Percentiles rank a stretch among this genome's conserved stretches.
Evolutionary conservation across 2,797 vertebrate species (phyloP).

Genomic region (Lagodon rhomboides): DNA sequence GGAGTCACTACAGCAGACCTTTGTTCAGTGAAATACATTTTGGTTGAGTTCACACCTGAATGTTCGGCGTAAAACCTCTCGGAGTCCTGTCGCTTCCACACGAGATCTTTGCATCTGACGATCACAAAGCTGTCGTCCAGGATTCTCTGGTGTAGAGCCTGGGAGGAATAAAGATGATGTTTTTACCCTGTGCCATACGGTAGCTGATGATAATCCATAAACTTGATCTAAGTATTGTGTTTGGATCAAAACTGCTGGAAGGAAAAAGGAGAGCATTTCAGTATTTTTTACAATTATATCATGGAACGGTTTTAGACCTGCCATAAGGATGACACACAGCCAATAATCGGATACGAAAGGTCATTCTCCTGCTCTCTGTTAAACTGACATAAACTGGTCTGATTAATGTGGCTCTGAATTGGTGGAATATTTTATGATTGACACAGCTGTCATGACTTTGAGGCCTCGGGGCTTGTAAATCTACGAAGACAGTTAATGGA

Average conservation of each 20-base stretch:
- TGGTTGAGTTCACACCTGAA: conserved; percentile 81
- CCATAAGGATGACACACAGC: background rate
- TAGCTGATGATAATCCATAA: background rate
- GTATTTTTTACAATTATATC: background rate
- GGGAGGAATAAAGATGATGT: background rate
- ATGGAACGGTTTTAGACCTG: background rate
- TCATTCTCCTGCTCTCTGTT: background rate
- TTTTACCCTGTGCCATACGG: background rate
- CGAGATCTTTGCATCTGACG: conserved; percentile 87
- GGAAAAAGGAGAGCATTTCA: background rate
- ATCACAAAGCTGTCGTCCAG: conserved; percentile 90
- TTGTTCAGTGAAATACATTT: background rate
- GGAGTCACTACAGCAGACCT: background rate
- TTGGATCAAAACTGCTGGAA: background rate
- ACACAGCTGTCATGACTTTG: conserved; percentile 35
- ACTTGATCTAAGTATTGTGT: background rate
- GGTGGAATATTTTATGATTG: conserved; percentile 36
- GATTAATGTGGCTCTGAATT: background rate
- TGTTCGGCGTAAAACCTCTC: conserved; percentile 93
- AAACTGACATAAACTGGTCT: background rate
- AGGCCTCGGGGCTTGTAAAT: conserved; percentile 13
- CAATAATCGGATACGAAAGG: background rate
- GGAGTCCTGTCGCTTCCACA: conserved; percentile 88
- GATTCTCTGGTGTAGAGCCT: conserved; percentile 93
- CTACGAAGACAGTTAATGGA: conserved; percentile 1